These are phyloP conservation scores for Apis cerana DNA, from an alignment of 1,140 invertebrate genomes.

Conservation along the genomic window DNA sequence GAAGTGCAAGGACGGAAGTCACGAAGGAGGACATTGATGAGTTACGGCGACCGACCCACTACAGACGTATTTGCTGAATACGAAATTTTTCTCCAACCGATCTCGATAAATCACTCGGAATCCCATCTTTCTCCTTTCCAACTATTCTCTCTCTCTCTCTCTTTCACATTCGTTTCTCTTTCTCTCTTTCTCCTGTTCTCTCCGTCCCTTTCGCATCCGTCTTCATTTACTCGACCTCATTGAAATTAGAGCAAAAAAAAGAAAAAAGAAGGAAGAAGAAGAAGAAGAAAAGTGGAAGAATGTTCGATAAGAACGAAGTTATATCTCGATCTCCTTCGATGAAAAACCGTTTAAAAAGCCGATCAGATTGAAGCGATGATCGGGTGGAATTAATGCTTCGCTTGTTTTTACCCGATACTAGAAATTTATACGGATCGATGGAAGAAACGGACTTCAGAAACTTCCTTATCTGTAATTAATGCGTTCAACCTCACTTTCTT, in stretches of 20 bases:
- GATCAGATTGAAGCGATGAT: constrained; percentile 35
- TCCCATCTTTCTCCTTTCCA: constrained; percentile 6
- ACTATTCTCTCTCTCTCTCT: not conserved
- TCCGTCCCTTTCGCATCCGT: constrained; percentile 3
- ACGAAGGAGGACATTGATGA: constrained; percentile 48
- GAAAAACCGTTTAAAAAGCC: constrained; percentile 41
- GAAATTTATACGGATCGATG: constrained; percentile 25
- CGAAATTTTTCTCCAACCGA: constrained; percentile 41
- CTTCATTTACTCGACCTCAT: constrained; percentile 17
- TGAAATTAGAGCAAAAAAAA: constrained; percentile 9
- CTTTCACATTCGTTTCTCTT: no score
- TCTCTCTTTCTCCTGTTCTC: not conserved
- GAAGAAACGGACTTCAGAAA: not conserved
- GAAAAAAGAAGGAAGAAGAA: not conserved
- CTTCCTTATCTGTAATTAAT: constrained; percentile 28
- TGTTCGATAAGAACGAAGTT: constrained; percentile 26
- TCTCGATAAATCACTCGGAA: constrained; percentile 58
- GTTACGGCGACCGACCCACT: constrained; percentile 49
- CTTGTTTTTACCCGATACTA: constrained; percentile 18
- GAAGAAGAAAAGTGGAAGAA: not conserved
- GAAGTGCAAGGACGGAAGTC: constrained; percentile 26
- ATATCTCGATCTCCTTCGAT: constrained; percentile 21
- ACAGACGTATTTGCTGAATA: constrained; percentile 58
- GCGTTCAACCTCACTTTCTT: constrained; percentile 8
- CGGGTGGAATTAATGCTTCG: constrained; percentile 35